Base-by-base conservation (phyloP, 2,113 vertebrate genomes). In the Nicator chloris region DNA sequence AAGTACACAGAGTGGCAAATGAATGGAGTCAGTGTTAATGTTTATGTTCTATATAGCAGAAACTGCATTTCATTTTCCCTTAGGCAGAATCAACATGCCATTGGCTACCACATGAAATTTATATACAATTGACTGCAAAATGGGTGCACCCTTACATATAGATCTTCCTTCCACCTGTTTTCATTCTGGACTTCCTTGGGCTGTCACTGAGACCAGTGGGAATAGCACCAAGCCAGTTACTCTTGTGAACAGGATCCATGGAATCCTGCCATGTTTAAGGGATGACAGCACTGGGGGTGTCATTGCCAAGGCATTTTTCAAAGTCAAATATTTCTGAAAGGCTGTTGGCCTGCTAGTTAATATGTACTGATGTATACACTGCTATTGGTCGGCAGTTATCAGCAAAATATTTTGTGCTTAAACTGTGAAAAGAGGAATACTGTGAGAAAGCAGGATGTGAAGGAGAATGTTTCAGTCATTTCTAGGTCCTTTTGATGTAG, bases 261-360 rank as follows among this genome's bases (percentile, higher is more conserved):
- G 42, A 78, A 83, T 75, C 47, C 61, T 78, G 56, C 40, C 44
- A 35, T 30, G 7, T 53, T 31, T 26, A 22, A 47, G 40, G 51
- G 35, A 77, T 95, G 64, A 92, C 8, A 2, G 56, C 72, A 86
- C 0, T 75, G 49, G 15, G 22, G 13, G 1, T 30, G 40, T 47
- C 64, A 64, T 68, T 93, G 92, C 86, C 72, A 93, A 94, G 65
- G 86, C 28, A 88, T 73, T 88, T 94, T 91, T 86, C 39, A n/a
- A 95, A 91, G 78, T 51, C 75, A 86, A 88, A 83, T 68, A 90
- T 81, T 93, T 93, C 71, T 73, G 54, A 87, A 78, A 90, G 76
- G 50, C 71, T 88, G 30, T 60, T 86, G 68, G n/a, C 12, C 59
- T 77, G 5, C 40, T 82, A 76, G 87, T 95, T 95, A 93, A 95